These are phyloP conservation scores for Macaca fascicularis DNA, from an alignment of 2,113 vertebrate species.

Conservation along the genomic window T2T-MFA8v1.1 NC_088392.1:63363001-63363500, in stretches of 20 bases:
- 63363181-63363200: too few relatives aligned
- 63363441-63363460: constrained; percentile 84
- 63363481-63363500: constrained; percentile 76
- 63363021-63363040: too few relatives aligned
- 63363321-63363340: constrained; percentile 75
- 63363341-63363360: constrained; percentile 82
- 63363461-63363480: constrained; percentile 84
- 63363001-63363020: too few relatives aligned
- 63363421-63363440: constrained; percentile 84
- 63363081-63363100: too few relatives aligned
- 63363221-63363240: background rate
- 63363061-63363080: too few relatives aligned
- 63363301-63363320: constrained; percentile 70
- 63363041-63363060: too few relatives aligned
- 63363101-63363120: too few relatives aligned
- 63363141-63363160: too few relatives aligned
- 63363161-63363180: too few relatives aligned
- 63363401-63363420: constrained; percentile 85
- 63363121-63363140: too few relatives aligned
- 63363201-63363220: background rate
- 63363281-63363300: constrained; percentile 78
- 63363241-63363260: constrained; percentile 33
- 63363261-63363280: constrained; percentile 74
- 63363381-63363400: constrained; percentile 86
- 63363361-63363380: constrained; percentile 84